Percentiles rank a stretch among this genome's conserved stretches.
Evolutionary conservation across 2,888 invertebrate genomes (phyloP).

Genomic region (Asteroscopus sphinx): DNA sequence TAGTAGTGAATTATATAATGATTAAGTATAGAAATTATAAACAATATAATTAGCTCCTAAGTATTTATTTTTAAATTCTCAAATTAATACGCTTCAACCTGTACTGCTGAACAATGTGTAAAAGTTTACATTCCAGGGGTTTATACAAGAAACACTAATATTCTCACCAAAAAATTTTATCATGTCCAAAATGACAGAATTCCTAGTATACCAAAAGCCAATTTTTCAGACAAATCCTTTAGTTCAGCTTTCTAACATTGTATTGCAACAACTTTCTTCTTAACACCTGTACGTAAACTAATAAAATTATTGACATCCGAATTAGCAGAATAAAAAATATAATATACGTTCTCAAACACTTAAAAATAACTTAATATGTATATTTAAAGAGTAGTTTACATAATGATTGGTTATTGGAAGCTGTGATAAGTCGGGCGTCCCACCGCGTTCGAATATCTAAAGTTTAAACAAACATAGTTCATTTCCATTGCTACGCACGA

Average conservation of each 20-base stretch:
- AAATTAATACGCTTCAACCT: no score
- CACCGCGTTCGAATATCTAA: slow-evolving; percentile 19
- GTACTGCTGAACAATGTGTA: no score
- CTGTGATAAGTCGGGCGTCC: slow-evolving; percentile 30
- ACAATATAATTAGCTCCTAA: no score
- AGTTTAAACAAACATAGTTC: slow-evolving; percentile 35
- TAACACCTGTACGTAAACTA: slow-evolving; percentile 6
- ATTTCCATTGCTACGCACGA: slow-evolving; percentile 19
- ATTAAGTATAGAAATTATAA: no score
- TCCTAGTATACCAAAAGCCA: slow-evolving; percentile 22
- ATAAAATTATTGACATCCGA: slow-evolving; percentile 1
- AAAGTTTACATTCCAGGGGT: no score
- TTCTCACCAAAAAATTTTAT: background rate
- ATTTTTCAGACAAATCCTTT: slow-evolving; percentile 46
- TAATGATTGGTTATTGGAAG: slow-evolving; percentile 46
- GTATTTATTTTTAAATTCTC: no score
- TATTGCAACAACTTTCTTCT: slow-evolving; percentile 39
- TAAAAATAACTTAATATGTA: slow-evolving; percentile 12
- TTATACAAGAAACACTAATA: slow-evolving; percentile 12
- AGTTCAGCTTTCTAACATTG: slow-evolving; percentile 51
- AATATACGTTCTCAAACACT: slow-evolving; percentile 9
- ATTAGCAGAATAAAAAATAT: slow-evolving; percentile 10
- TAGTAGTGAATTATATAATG: no score
- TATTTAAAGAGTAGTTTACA: slow-evolving; percentile 39
- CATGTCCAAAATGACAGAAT: slow-evolving; percentile 6